These are phyloP conservation scores for Diaprepes abbreviatus DNA, from an alignment of 2,888 invertebrate genomes.

Conservation along the genomic window DNA sequence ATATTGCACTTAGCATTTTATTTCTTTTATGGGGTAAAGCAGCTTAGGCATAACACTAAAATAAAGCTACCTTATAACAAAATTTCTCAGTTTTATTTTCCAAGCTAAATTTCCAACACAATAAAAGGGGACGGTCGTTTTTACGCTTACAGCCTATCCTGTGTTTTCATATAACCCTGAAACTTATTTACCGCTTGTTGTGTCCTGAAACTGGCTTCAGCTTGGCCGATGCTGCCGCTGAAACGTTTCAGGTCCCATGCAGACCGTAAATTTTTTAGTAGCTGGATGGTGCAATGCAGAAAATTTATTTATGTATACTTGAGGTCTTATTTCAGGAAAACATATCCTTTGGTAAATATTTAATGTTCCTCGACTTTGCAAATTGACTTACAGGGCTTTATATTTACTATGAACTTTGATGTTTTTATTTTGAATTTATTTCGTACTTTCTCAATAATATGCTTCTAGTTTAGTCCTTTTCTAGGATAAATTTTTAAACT, in stretches of 20 bases:
- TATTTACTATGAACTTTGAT: conserved; percentile 9
- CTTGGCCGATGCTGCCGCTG: conserved; percentile 28
- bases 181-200: conserved; percentile 48
- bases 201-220: conserved; percentile 26
- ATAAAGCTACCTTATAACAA: conserved; percentile 15
- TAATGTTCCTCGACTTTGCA: conserved; percentile 46
- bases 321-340: conserved; percentile 64
- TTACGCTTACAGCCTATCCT: conserved; percentile 31
- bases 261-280: conserved; percentile 62
- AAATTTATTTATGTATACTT: conserved; percentile 68
- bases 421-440: background rate
- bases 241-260: conserved; percentile 44
- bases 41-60: conserved; percentile 5
- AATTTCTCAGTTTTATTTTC: conserved; percentile 26
- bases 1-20: conserved; percentile 1
- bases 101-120: conserved; percentile 30
- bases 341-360: conserved; percentile 61
- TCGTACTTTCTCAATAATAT: background rate
- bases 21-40: conserved; percentile 16
- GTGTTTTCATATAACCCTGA: conserved; percentile 36
- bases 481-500: no score
- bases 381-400: conserved; percentile 38
- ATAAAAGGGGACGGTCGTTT: conserved; percentile 40
- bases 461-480: no score
- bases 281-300: conserved; percentile 64